Evolutionary conservation across 2,113 vertebrate genomes (phyloP), one percentile per base, ranked within the genome.

Genomic region (Coregonus clupeaformis): DNA sequence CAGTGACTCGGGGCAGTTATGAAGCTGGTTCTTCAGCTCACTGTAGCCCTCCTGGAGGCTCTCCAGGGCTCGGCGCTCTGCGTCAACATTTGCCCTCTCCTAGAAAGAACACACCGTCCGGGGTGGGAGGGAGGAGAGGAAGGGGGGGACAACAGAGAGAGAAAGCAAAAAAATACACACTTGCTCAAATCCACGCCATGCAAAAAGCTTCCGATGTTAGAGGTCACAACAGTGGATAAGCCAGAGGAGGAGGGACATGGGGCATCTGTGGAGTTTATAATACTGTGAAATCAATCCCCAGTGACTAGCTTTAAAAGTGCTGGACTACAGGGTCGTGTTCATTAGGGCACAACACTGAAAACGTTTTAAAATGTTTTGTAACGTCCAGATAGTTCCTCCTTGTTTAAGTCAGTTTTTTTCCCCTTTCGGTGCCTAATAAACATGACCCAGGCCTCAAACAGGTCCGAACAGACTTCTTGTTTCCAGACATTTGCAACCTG

Each of bases 1-100:
- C 92, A 97, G 89, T 68, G 97, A 96, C 92, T 99, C 96, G 30
- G 98, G 97, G 93, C 98, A 98, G 93, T 97, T 96, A 94, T 95
- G 94, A 82, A 99, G 95, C 93, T 97, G 97, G 91, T 91, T 96
- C 96, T 94, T 95, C 94, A 96, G 92, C 93, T 98, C 96, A 91
- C 92, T 92, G 93, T 94, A 95, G 88, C 94, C 91, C 71, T 90
- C 95, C 91, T 89, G 96, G 87, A 95, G 95, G 89, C 94, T 94
- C 92, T 96, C 95, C 91, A 99, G 94, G 89, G 94, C 94, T 91
- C 92, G 94, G 85, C 95, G 95, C 92, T 96, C 96, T 13, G 93
- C 93, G 90, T 96, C 97, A 91, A 99, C 91, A 89, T 96, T 96
- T 92, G 94, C 95, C 91, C 96, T 97, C 88, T 96, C 97, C 98